Base-by-base conservation (phyloP, 2,113 vertebrate genomes). In the Aptenodytes forsteri region DNA sequence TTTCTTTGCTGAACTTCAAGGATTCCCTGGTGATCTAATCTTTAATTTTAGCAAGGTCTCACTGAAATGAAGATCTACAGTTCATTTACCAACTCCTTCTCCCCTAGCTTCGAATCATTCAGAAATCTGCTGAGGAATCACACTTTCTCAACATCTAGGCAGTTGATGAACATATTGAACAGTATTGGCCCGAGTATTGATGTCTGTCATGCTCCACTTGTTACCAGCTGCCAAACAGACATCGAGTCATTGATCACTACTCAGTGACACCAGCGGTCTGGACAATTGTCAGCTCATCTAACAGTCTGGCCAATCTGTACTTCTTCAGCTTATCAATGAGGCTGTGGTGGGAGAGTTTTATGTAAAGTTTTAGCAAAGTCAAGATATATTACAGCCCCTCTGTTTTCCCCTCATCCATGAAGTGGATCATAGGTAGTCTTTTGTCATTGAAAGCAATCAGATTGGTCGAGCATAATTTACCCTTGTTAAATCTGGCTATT, bases 211-310 rank as follows among this genome's bases (percentile, higher is more conserved):
- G 83, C 70, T 75, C 30, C 52, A 85, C 65, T 82, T 78, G n/a
- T 96, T 96, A 87, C 69, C 52, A 71, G 32, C 72, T 91, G 69
- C 69, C 96, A 93, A 96, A 91, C 7, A 82, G 77, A n/a, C 38
- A 6, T 40, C 1, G 2, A 85, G 42, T 22, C 80, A 96, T 95
- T 59, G 91, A 89, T 87, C 73, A 44, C 10, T 70, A 23, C 22
- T 62, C 1, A 0, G 9, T 32, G 38, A 86, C 44, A 88, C 16
- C 44, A 72, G 17, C 14, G 10, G 9, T 36, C 58, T 86, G 71
- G 59, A 56, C 54, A 73, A 14, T 18, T 93, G 54, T 77, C 83
- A 96, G 40, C 71, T 83, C 62, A 83, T 56, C 44, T 81, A 58
- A 62, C 11, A 36, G 18, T 30, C 50, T 90, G 47, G 16, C 30